Evolutionary conservation across 2,888 invertebrate genomes (phyloP), one percentile per base, ranked within the genome.

Genomic region (Patella ulyssiponensis): DNA sequence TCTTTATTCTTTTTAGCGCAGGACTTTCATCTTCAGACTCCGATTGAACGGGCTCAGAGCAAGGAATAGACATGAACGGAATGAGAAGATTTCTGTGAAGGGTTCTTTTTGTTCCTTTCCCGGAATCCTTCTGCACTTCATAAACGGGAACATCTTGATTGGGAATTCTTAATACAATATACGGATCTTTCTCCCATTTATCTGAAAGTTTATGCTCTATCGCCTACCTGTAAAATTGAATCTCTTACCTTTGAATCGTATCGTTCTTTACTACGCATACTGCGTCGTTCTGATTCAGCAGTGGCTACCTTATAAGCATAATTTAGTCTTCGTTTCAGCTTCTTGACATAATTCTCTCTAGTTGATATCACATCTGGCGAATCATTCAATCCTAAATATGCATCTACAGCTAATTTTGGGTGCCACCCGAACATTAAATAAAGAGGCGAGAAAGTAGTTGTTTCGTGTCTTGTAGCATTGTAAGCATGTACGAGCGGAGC

Each of bases 181-280:
- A 58, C 58, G 17, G 17, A n/a, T n/a, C 58, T 17, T 33, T 33
- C 78, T 33, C 78, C 70, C n/a, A 79, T 80, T 71, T 81, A 79
- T 33, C 80, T 79, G 14, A 17, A 7, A 58, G 17, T 58, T 58
- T 58, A 58, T 58, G 58, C n/a, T 17, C 9, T n/a, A 58, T 58
- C 58, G 20, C 58, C 58, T 9, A 58, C 20, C 9, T 58, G n/a
- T 20, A n/a, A 9, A n/a, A n/a, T n/a, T 9, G 17, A 17, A 58
- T 12, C 17, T n/a, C 58, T 17, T n/a, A 58, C 58, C n/a, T 58
- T 58, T 58, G 7, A 9, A n/a, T 58, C 58, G 20, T 58, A 58
- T 9, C 20, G 17, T 15, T 20, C 20, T 20, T 58, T 58, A 17
- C 20, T 17, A 9, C 20, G 17, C 58, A n/a, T 20, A n/a, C 20